These are phyloP conservation scores for Pelmatolapia mariae DNA, from an alignment of 2,113 vertebrate genomes.

Conservation along the genomic window DNA sequence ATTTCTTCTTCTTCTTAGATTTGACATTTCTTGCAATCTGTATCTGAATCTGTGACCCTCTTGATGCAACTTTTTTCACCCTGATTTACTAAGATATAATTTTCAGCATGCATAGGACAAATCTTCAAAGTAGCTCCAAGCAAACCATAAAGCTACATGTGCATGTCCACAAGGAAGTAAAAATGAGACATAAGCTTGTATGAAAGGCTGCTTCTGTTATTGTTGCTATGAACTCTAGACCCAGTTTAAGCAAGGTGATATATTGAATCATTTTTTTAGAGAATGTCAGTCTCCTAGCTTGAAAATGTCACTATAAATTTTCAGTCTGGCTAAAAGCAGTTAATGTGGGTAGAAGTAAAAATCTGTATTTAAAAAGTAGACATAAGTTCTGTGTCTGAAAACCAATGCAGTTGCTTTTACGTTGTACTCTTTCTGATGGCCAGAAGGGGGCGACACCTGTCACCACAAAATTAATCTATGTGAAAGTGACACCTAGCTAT, in stretches of 20 bases:
- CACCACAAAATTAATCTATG: not conserved
- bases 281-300: not conserved
- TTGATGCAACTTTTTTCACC: accelerated
- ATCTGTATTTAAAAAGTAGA: not conserved
- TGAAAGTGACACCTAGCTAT: not conserved
- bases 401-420: not conserved
- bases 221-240: not conserved
- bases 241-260: not conserved
- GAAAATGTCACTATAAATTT: not conserved
- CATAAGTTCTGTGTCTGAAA: not conserved
- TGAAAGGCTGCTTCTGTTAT: not conserved
- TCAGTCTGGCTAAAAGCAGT: not conserved
- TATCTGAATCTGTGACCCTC: not conserved
- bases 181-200: not conserved
- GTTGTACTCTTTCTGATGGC: not conserved
- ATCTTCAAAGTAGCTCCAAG: not conserved
- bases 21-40: not conserved
- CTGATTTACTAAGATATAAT: not conserved
- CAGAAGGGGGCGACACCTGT: not conserved
- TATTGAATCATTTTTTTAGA: not conserved
- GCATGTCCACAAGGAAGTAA: not conserved
- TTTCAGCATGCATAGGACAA: not conserved
- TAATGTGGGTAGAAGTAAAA: not conserved
- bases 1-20: not conserved
- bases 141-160: not conserved